Percentiles rank a stretch among this genome's conserved stretches.
Evolutionary conservation across 2,888 invertebrate genomes (phyloP).

Genomic region (Sarcophaga rosellei): DNA sequence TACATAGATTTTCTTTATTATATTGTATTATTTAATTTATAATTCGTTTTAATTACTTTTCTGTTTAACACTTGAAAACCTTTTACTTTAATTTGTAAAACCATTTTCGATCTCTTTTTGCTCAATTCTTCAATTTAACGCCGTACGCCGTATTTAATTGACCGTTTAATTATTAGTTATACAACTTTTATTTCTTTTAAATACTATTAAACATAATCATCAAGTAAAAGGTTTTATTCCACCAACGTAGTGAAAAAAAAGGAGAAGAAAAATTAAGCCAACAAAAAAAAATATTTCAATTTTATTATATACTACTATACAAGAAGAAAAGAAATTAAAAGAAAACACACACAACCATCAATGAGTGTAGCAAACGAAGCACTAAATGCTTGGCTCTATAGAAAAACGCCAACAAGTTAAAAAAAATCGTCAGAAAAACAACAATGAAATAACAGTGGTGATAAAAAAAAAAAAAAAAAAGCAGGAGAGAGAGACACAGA

Average conservation of each 20-base stretch:
- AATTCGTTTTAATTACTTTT: constrained; percentile 1
- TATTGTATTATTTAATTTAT: constrained; percentile 8
- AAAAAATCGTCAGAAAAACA: constrained; percentile 43
- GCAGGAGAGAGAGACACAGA: background rate
- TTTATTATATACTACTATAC: constrained; percentile 31
- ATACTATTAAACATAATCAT: background rate
- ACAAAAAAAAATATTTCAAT: constrained; percentile 25
- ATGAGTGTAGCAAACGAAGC: constrained; percentile 75
- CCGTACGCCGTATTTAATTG: constrained; percentile 16
- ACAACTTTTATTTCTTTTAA: constrained; percentile 40
- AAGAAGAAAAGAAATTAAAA: constrained; percentile 40
- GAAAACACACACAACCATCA: constrained; percentile 72
- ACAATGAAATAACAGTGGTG: constrained; percentile 13
- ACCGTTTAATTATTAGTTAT: constrained; percentile 44
- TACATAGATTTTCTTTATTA: background rate
- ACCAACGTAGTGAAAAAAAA: constrained; percentile 47
- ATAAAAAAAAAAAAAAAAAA: constrained; percentile 45
- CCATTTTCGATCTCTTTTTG: constrained; percentile 1
- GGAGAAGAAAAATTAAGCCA: constrained; percentile 10
- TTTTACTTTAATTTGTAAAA: background rate
- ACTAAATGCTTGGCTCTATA: constrained; percentile 72
- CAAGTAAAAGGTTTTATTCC: constrained; percentile 58
- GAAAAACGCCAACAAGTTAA: constrained; percentile 67
- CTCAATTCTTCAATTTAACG: constrained; percentile 34
- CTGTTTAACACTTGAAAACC: constrained; percentile 5